Percentiles rank a stretch among this genome's conserved stretches.
phyloP scores from a whole-genome alignment of 2,888 invertebrate species.

The Beris chalybata region DNA sequence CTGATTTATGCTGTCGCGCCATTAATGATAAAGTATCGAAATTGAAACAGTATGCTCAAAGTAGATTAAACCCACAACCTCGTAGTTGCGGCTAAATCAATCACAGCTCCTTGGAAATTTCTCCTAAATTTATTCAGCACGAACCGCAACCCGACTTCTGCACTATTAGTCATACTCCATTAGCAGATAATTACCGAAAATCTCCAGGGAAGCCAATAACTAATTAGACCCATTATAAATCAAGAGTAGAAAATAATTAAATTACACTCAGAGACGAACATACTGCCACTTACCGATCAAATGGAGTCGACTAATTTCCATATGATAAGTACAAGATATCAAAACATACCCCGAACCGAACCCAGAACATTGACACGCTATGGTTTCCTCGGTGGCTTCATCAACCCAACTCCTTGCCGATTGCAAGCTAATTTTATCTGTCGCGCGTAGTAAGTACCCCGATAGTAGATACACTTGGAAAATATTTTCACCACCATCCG shows the following conservation, averaged over 20 bases:
- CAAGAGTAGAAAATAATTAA: constrained; percentile 30
- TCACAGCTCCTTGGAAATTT: no score
- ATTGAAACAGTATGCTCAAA: no score
- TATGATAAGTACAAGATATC: constrained; percentile 25
- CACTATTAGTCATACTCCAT: constrained; percentile 25
- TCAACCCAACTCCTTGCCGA: not conserved
- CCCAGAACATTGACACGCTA: not conserved
- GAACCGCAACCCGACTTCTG: no score
- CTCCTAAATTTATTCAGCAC: no score
- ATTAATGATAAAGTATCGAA: no score
- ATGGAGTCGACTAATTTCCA: constrained; percentile 16
- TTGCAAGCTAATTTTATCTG: not conserved
- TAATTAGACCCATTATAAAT: constrained; percentile 32
- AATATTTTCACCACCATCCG: not conserved
- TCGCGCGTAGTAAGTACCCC: not conserved
- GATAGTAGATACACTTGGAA: not conserved
- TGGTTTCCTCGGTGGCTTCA: constrained; percentile 3
- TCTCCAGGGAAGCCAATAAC: constrained; percentile 31
- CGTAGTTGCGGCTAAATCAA: no score
- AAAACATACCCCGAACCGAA: not conserved
- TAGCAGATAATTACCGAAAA: constrained; percentile 29
- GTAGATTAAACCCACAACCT: no score
- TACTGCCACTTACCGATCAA: not conserved
- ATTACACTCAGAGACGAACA: not conserved
- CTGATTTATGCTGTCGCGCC: no score